Evolutionary conservation across 2,797 vertebrate genomes (phyloP).

Genomic region (Florisuga fusca): DNA sequence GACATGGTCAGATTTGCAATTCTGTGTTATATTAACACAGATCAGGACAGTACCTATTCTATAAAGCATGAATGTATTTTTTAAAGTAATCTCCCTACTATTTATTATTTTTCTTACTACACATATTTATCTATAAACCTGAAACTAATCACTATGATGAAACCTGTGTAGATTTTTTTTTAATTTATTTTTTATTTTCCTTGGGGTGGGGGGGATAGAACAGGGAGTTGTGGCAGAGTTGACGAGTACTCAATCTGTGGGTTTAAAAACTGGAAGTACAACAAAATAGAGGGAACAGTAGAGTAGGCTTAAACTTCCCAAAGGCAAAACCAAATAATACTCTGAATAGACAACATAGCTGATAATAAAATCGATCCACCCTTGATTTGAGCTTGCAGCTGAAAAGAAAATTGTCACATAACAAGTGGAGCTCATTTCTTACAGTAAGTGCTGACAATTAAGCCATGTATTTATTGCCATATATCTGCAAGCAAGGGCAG

Average conservation of each 20-base stretch:
- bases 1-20: neutral
- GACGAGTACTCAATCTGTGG: neutral
- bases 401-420: neutral
- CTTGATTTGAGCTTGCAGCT: neutral
- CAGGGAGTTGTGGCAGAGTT: neutral
- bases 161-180: neutral
- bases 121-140: neutral
- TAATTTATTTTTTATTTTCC: neutral
- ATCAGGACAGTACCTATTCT: neutral
- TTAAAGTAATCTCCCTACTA: neutral
- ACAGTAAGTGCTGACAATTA: slow-evolving; percentile 74
- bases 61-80: neutral
- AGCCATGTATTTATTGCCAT: slow-evolving; percentile 76
- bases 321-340: neutral
- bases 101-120: neutral
- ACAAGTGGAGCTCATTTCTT: neutral
- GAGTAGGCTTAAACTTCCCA: neutral
- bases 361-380: neutral
- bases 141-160: neutral
- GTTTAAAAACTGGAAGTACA: slow-evolving; percentile 1
- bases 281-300: neutral
- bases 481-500: slow-evolving; percentile 80
- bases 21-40: neutral
- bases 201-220: neutral
- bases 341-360: neutral